A percentile compares a stretch with the other conserved stretches of the same genome.
Conservation (phyloP, 2,113 vertebrate genomes). For the Perca flavescens region DNA sequence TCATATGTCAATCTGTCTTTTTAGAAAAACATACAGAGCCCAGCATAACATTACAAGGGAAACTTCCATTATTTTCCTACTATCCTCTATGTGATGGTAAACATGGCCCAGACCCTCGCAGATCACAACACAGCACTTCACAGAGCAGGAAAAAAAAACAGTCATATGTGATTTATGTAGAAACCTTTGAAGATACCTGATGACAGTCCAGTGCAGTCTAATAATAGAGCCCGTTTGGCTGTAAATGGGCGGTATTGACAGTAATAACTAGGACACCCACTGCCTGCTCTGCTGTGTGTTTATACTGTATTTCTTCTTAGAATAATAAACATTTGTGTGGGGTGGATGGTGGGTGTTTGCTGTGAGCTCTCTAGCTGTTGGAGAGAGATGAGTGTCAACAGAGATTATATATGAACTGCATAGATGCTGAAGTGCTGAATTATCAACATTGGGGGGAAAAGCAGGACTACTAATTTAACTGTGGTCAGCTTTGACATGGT, state of each 20-base stretch:
- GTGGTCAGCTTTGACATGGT: not conserved
- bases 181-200: conserved; percentile 73
- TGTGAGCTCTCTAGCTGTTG: conserved; percentile 29
- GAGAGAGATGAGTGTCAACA: conserved; percentile 51
- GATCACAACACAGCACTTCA: conserved; percentile 46
- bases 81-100: conserved; percentile 44
- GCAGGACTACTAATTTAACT: not conserved
- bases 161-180: conserved; percentile 55
- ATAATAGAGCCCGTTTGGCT: conserved; percentile 73
- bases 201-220: conserved; percentile 71
- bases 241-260: conserved; percentile 74
- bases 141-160: conserved; percentile 26
- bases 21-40: conserved; percentile 22
- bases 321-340: conserved; percentile 71
- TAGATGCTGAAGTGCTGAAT: conserved; percentile 5
- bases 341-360: conserved; percentile 50
- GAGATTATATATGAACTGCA: conserved; percentile 35
- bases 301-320: conserved; percentile 63
- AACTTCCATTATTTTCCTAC: conserved; percentile 68
- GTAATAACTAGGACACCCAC: conserved; percentile 76
- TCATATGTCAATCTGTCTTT: conserved; percentile 34
- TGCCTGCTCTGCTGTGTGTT: conserved; percentile 56
- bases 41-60: conserved; percentile 53
- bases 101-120: conserved; percentile 30
- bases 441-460: not conserved